Evolutionary conservation across 2,113 vertebrate genomes (phyloP).

Genomic region (Pogonocichla stellata): DNA sequence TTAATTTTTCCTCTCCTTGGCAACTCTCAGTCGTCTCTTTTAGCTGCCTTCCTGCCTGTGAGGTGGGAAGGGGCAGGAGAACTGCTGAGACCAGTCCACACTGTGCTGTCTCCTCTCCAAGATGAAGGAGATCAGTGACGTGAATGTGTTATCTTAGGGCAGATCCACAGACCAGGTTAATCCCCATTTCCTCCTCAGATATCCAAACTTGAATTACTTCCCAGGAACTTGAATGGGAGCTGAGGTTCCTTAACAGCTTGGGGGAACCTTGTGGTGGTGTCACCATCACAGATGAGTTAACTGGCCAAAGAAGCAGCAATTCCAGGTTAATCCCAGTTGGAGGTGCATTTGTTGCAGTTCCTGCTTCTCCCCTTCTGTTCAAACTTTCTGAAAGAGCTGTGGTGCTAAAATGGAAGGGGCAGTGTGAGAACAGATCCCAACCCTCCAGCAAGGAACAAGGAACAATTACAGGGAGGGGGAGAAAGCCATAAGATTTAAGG

Average conservation of each 20-base stretch:
- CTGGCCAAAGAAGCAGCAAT: background rate
- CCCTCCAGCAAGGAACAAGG: background rate
- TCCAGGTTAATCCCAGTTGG: background rate
- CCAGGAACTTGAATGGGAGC: background rate
- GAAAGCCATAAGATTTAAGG: background rate
- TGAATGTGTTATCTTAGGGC: background rate
- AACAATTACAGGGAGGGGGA: background rate
- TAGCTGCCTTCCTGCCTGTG: fast-evolving
- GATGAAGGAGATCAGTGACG: background rate
- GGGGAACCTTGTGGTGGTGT: background rate
- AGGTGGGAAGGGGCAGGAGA: background rate
- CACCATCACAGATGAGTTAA: fast-evolving
- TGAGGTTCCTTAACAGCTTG: background rate
- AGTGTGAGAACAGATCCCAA: background rate
- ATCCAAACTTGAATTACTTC: background rate
- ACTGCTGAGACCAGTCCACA: background rate
- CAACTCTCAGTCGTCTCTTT: background rate
- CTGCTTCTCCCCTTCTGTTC: background rate
- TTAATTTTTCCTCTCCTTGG: background rate
- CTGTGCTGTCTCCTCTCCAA: background rate
- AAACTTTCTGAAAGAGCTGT: fast-evolving
- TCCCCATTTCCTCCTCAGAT: background rate
- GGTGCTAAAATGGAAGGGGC: background rate
- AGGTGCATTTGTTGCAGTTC: background rate
- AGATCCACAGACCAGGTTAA: background rate